Base-by-base conservation (phyloP, 2,797 vertebrate species). In the Microhierax caerulescens region DNA sequence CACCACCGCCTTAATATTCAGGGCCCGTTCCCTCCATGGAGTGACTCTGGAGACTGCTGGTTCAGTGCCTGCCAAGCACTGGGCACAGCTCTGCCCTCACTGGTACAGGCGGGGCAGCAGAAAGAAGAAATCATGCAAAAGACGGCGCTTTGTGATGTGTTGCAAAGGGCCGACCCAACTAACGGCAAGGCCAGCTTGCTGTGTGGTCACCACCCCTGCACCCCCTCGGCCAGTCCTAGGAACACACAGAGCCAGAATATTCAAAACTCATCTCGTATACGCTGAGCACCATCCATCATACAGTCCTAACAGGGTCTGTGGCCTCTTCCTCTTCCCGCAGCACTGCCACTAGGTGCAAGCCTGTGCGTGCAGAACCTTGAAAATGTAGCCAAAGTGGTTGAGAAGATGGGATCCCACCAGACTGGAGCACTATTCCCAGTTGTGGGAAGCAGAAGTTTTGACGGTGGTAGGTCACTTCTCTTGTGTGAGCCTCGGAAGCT, bases 71-170 rank as follows among this genome's bases (percentile, higher is more conserved):
- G 88, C 36, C 65, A 64, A 74, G 68, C 59, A 47, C 17, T 0
- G 1, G 69, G 50, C 84, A 65, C 1, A 0, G 74, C 67, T 92
- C 59, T 92, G 74, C 30, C 39, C 81, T 67, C 56, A 1, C 67
- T 53, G 25, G 5, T 68, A 17, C 48, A 25, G 63, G 39, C 2
- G 2, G 37, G 82, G 34, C 60, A 53, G 28, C 3, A 2, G 32
- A 13, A 41, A 69, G 84, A n/a, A 85, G 67, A 39, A 41, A 30
- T 11, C 53, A 22, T 0, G 0, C 34, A 50, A 28, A 65, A 27
- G 34, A 60, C 0, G 0, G 9, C 0, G 0, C 10, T 83, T 61
- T 59, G n/a, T 0, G 1, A 4, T 28, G 5, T 4, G 4, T 9
- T 30, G 61, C 69, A 78, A 72, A 80, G 32, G 30, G 16, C 28